Evolutionary conservation across 2,888 invertebrate genomes (phyloP), one percentile per base, ranked within the genome.

Genomic region (Drosophila diplacantha): DNA sequence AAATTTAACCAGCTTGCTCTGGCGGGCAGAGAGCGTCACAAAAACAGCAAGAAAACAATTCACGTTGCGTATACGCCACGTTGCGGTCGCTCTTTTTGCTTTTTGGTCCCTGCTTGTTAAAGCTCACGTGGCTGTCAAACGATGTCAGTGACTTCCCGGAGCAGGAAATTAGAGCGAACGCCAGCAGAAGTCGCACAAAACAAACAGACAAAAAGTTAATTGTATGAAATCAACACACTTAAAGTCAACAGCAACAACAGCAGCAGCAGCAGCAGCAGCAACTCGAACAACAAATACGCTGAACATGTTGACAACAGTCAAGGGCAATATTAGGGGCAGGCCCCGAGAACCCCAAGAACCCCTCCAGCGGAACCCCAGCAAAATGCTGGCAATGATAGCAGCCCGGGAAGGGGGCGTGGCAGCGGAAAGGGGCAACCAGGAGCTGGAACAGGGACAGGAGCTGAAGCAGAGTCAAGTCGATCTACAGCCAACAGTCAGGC

Each of bases 171-270:
- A 72, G 69, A 64, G 53, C 52, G 58, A 47, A 62, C 41, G 55
- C 64, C 72, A 65, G 62, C 54, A 61, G 60, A 67, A 73, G 44
- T 55, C 69, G 73, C 69, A 71, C 73, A 78, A 70, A 63, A 68
- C 72, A 81, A 81, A 83, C 83, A 72, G 74, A 69, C 83, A 72
- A 83, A 81, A 79, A 79, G 72, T 83, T 83, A 79, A 83, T 79
- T 79, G 84, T 79, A 79, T 79, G 84, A 81, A 83, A 81, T 79
- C 84, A 83, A 83, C 84, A 83, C 76, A 76, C 74, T 83, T 81
- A 61, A 76, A 79, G 80, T 79, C 80, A 79, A 83, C 74, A 81
- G 67, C 75, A 67, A 67, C 50, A 71, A 50, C 78, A 57, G 26
- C 7, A 54, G 32, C 14, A 54, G 38, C 78, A 57, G 26, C 7